Base-by-base conservation (phyloP, 92 coral and sea anemone species). In the Actinernus sp. region DNA sequence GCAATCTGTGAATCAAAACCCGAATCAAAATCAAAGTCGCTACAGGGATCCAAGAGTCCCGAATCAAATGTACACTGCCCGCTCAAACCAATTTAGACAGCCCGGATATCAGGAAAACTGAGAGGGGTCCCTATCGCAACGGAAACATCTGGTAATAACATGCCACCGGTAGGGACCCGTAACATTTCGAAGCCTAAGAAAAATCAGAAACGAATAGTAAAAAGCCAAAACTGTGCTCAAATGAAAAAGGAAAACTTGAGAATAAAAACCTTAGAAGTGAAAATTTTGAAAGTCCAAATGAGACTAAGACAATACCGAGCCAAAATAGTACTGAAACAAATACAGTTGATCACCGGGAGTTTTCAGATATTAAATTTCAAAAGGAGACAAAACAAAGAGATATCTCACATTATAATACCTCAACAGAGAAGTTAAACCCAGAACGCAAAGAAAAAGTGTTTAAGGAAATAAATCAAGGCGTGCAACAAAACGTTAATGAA, bases 21-120 rank as follows among this genome's bases (percentile, higher is more conserved):
- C 31, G 36, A 31, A 59, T 9, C 66, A 59, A 24, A 21, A 25
- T 31, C 64, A 32, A 58, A 7, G 34, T 39, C 33, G 3, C n/a
- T 27, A 26, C 19, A 53, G 14, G 5, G 2, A 17, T 17, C 20
- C n/a, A n/a, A n/a, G n/a, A n/a, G n/a, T n/a, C n/a, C n/a, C n/a
- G n/a, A n/a, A n/a, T n/a, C n/a, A n/a, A n/a, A n/a, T n/a, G n/a
- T n/a, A n/a, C n/a, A n/a, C n/a, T n/a, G n/a, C n/a, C n/a, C n/a
- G n/a, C n/a, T n/a, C n/a, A n/a, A n/a, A n/a, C n/a, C n/a, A n/a
- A n/a, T n/a, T n/a, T n/a, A n/a, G n/a, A n/a, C n/a, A n/a, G n/a
- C n/a, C n/a, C n/a, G n/a, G n/a, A n/a, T n/a, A n/a, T n/a, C 66
- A 59, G 66, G 66, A 37, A 59, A 59, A 59, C 66, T 59, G 26